phyloP scores from a whole-genome alignment of 2,888 invertebrate genomes.

The Drosophila suboccidentalis region DNA sequence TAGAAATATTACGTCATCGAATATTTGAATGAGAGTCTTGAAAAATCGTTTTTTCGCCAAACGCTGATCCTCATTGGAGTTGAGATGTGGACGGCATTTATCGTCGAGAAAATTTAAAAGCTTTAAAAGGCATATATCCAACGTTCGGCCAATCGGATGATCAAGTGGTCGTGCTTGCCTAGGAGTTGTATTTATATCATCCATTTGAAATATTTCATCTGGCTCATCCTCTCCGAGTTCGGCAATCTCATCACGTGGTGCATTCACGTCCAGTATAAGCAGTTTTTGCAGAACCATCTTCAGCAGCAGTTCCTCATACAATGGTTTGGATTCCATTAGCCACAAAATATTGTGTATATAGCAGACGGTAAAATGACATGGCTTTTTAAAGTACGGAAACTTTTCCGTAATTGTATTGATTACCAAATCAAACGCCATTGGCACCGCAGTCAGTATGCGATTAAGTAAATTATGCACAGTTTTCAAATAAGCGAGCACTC shows the following conservation, averaged over 20 bases:
- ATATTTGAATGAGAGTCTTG: slow-evolving; percentile 89
- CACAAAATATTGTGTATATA: slow-evolving; percentile 92
- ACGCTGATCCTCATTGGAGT: slow-evolving; percentile 81
- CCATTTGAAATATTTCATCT: slow-evolving; percentile 83
- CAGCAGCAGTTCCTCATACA: slow-evolving; percentile 89
- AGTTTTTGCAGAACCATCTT: slow-evolving; percentile 91
- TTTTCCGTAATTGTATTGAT: slow-evolving; percentile 88
- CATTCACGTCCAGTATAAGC: slow-evolving; percentile 91
- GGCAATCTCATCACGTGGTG: slow-evolving; percentile 88
- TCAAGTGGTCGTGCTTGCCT: slow-evolving; percentile 81
- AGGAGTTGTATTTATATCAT: slow-evolving; percentile 49
- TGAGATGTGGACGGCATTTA: slow-evolving; percentile 58
- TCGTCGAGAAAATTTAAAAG: slow-evolving; percentile 89
- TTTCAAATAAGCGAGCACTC: slow-evolving; percentile 87
- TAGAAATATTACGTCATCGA: slow-evolving; percentile 93
- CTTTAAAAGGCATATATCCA: slow-evolving; percentile 93
- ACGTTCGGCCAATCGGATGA: slow-evolving; percentile 88
- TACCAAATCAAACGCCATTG: slow-evolving; percentile 90
- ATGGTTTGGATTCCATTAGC: slow-evolving; percentile 91
- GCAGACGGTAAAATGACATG: slow-evolving; percentile 89
- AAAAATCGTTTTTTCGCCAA: slow-evolving; percentile 87
- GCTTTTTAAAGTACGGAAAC: slow-evolving; percentile 92
- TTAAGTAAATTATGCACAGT: slow-evolving; percentile 88
- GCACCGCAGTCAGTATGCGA: slow-evolving; percentile 85
- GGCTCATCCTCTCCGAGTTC: slow-evolving; percentile 83